A percentile compares a stretch with the other conserved stretches of the same genome.
phyloP scores from a whole-genome alignment of 1,140 invertebrate species.

The Tribolium madens region DNA sequence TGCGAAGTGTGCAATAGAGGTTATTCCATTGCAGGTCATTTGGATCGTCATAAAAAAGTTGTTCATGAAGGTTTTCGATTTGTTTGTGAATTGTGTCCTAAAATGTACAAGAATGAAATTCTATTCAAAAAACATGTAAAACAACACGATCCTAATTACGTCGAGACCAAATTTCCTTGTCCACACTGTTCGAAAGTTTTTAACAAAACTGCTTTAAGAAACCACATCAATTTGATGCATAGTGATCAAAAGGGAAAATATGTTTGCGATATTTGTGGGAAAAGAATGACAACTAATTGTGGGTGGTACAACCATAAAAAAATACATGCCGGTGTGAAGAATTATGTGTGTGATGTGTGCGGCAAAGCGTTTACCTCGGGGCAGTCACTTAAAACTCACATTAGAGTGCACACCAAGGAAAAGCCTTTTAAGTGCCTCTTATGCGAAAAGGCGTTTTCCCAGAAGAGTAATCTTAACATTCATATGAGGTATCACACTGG shows the following conservation, averaged over 20 bases:
- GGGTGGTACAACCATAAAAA: neutral
- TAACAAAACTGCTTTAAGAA: neutral
- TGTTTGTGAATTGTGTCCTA: constrained; percentile 46
- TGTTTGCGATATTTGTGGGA: constrained; percentile 8
- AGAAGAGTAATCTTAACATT: constrained; percentile 72
- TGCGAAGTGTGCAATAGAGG: neutral
- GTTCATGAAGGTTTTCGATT: constrained; percentile 51
- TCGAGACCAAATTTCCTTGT: neutral
- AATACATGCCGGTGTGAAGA: constrained; percentile 38
- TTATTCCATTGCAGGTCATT: neutral
- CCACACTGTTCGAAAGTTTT: neutral
- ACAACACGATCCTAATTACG: constrained; percentile 41
- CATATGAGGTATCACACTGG: constrained; percentile 74
- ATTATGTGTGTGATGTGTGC: constrained; percentile 44
- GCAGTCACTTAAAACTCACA: constrained; percentile 45
- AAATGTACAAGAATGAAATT: constrained; percentile 27
- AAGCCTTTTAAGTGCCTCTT: constrained; percentile 66
- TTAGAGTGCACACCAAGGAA: constrained; percentile 66
- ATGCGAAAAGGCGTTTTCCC: constrained; percentile 72
- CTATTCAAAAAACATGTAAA: constrained; percentile 18
- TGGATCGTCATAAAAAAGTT: constrained; percentile 42
- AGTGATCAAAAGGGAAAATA: too few species aligned
- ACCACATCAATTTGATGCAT: too few species aligned
- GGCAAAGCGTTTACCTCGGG: constrained; percentile 12
- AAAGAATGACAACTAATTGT: neutral